Base-by-base conservation (phyloP, 2,888 invertebrate species). In the Oscheius onirici region DNA sequence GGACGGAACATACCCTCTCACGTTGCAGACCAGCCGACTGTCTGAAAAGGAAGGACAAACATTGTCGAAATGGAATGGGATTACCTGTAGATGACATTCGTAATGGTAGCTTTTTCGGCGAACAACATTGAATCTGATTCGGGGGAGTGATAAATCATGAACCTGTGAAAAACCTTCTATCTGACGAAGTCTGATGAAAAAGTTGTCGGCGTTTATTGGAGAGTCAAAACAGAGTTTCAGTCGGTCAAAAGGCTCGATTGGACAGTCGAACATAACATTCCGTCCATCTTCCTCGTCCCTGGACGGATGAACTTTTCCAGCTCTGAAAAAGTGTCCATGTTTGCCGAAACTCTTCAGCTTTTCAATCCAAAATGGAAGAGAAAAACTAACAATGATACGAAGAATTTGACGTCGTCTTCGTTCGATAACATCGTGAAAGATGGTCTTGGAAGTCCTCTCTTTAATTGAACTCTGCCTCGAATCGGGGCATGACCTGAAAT, bases 1-100 rank as follows among this genome's bases (percentile, higher is more conserved):
- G 44, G 2, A 43, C 6, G 3, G 60, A 43, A 43, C 60, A 43
- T 24, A 49, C 49, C 46, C 49, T 20, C 8, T 63, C 63, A 2
- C 49, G 49, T 10, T 24, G 17, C n/a, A n/a, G 17, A 13, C 46
- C 63, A 46, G 34, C 49, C 15, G 46, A 22, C 17, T 20, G 17
- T 49, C 63, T 63, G 49, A 63, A 63, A 63, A 28, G 17, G 49
- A 61, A 5, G n/a, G 52, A 15, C 24, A 52, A 24, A 52, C 52
- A 52, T 58, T 13, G 17, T 13, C n/a, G 11, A 6, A 13, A 13
- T 8, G 28, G 15, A 58, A 34, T 2, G 44, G 26, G 13, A 10
- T 41, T 20, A 43, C 60, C 60, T 60, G 60, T 43, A 60, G 60
- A 43, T 15, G 44, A 60, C 22, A 55, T 40, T 43, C 17, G 41